Base-by-base conservation (phyloP, 2,113 vertebrate genomes). In the Anoura caudifer region DNA sequence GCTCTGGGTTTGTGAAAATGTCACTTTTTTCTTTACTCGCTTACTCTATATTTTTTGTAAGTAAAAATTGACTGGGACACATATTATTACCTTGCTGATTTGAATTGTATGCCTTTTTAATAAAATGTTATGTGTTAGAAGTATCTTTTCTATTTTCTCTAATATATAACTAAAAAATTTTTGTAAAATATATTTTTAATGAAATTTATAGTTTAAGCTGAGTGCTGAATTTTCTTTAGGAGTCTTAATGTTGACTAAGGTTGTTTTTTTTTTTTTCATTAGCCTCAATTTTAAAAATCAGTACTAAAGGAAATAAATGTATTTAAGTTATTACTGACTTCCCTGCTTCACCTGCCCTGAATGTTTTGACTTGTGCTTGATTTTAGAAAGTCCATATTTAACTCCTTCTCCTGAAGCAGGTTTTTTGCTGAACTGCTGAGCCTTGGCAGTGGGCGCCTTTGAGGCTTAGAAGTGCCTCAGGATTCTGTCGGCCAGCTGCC, bases 391-490 rank as follows among this genome's bases (percentile, higher is more conserved):
- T 88, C 85, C 16, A 20, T 91, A 72, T 95, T 97, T 97, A 97
- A 95, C 79, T 96, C 91, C 96, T 97, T 95, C 90, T 95, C 96
- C 97, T 97, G 97, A 98, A 97, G 96, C 96, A 97, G 96, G 86
- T 96, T 97, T 96, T 97, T 97, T 97, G 95, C 92, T 96, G 95
- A 97, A 90, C 95, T 96, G 97, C 97, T 98, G 97, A 97, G 97
- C 97, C 95, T 97, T 98, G 97, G 97, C 97, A 97, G 97, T 96
- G 94, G 97, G 97, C 92, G 96, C 97, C 97, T 98, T 97, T 97
- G 97, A 98, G 97, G 97, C 97, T 98, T 95, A 97, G 97, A 97
- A 96, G 94, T n/a, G 94, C 96, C 97, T 97, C 94, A 81, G 97
- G 97, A 95, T 97, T 84, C 91, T 96, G 82, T 96, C 4, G 24